Evolutionary conservation across 2,113 vertebrate genomes (phyloP).

Genomic region (Loxodonta africana): DNA sequence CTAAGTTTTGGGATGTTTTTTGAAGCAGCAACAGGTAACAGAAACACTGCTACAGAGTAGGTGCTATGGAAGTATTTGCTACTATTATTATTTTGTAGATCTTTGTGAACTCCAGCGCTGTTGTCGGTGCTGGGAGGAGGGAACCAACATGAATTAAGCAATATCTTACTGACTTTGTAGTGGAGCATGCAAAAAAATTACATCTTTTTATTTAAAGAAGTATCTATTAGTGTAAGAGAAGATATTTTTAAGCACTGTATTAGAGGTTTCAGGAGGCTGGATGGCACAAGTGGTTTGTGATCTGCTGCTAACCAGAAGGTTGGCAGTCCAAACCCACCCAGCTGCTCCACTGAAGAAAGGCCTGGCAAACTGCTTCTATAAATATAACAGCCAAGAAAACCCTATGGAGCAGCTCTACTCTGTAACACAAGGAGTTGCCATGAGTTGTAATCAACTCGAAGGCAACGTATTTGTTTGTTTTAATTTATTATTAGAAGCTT

Average conservation of each 20-base stretch:
- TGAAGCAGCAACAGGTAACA: conserved; percentile 25
- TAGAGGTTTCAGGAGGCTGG: conserved; percentile 22
- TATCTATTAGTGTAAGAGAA: neutral
- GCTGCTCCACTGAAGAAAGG: neutral
- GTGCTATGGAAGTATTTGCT: conserved; percentile 1
- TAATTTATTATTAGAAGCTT: conserved; percentile 26
- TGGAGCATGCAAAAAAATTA: neutral
- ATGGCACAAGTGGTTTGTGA: neutral
- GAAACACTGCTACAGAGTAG: conserved; percentile 4
- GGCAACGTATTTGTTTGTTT: neutral
- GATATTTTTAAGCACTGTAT: conserved; percentile 15
- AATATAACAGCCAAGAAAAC: neutral
- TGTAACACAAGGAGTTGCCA: neutral
- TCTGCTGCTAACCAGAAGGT: neutral
- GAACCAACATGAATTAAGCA: conserved; percentile 19
- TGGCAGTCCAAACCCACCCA: neutral
- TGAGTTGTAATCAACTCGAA: neutral
- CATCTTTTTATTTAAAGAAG: conserved; percentile 17
- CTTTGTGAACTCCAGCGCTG: neutral
- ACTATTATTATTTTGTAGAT: neutral
- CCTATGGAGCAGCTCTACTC: neutral
- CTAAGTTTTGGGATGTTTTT: conserved; percentile 17
- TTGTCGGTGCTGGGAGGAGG: neutral
- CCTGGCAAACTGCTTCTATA: neutral
- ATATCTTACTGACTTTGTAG: conserved; percentile 29